A percentile compares a stretch with the other conserved stretches of the same genome.
These are phyloP conservation scores for Elaphurus davidianus DNA, from an alignment of 2,113 vertebrate species.

Conservation along the genomic window DNA sequence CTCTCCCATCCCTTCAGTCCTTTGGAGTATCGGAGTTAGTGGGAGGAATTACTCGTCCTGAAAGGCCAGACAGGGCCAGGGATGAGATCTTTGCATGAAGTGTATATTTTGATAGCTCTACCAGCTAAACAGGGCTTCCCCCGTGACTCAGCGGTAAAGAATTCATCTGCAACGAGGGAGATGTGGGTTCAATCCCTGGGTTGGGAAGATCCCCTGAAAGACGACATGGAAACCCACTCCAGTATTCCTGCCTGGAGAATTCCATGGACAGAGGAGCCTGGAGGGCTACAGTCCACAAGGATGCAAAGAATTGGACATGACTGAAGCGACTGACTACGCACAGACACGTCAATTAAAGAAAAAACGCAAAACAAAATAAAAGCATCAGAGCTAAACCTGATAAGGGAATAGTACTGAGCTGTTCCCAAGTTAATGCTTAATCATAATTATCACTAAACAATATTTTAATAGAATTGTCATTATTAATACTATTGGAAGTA, in stretches of 20 bases:
- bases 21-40: background rate
- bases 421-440: background rate
- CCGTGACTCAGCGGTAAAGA: background rate
- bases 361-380: background rate
- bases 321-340: background rate
- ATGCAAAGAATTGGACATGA: background rate
- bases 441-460: background rate
- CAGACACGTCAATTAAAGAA: background rate
- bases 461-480: background rate
- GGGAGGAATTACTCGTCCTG: background rate
- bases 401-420: background rate
- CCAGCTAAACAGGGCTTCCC: background rate
- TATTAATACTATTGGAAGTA: background rate
- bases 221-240: background rate
- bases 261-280: background rate
- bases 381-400: background rate
- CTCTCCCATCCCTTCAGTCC: background rate
- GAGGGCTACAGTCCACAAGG: background rate
- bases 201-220: background rate
- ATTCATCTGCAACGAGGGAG: background rate
- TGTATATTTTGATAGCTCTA: background rate
- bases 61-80: background rate
- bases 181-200: background rate
- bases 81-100: background rate
- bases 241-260: background rate